Evolutionary conservation across 2,113 vertebrate species (phyloP).

Genomic region (Telmatochromis sp.): DNA sequence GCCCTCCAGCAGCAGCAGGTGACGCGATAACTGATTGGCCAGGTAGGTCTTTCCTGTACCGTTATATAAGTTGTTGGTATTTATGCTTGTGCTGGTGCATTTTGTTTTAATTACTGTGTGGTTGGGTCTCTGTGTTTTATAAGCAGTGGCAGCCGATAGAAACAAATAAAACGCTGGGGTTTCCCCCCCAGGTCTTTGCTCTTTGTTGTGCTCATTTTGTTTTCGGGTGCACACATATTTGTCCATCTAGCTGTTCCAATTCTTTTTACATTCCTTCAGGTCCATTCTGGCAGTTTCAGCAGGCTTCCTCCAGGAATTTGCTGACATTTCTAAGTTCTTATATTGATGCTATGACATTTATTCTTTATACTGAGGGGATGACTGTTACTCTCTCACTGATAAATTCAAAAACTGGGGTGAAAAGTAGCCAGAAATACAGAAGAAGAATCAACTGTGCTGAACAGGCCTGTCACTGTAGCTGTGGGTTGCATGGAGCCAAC

Average conservation of each 20-base stretch:
- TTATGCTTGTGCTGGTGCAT: not conserved
- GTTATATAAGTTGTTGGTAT: slow-evolving; percentile 43
- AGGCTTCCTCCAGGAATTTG: not conserved
- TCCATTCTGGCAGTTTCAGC: not conserved
- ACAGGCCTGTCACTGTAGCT: not conserved
- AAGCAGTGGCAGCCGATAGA: not conserved
- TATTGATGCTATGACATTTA: not conserved
- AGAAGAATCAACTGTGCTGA: not conserved
- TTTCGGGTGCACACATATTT: not conserved
- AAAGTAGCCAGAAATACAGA: not conserved
- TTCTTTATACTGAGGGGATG: not conserved
- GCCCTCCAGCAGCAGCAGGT: slow-evolving; percentile 83
- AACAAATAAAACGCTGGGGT: not conserved
- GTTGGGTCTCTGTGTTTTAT: not conserved
- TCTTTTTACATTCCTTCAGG: not conserved
- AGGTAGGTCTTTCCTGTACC: slow-evolving; percentile 84
- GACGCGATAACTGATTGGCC: slow-evolving; percentile 85
- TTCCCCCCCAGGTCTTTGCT: not conserved
- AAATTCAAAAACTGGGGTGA: not conserved
- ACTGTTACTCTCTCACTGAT: not conserved
- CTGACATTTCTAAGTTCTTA: not conserved
- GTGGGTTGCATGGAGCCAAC: not conserved
- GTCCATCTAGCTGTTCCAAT: not conserved
- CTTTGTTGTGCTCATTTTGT: not conserved
- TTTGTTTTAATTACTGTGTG: not conserved